A percentile compares a stretch with the other conserved stretches of the same genome.
Conservation (phyloP, 2,113 vertebrate species). For the Anoura caudifer region DNA sequence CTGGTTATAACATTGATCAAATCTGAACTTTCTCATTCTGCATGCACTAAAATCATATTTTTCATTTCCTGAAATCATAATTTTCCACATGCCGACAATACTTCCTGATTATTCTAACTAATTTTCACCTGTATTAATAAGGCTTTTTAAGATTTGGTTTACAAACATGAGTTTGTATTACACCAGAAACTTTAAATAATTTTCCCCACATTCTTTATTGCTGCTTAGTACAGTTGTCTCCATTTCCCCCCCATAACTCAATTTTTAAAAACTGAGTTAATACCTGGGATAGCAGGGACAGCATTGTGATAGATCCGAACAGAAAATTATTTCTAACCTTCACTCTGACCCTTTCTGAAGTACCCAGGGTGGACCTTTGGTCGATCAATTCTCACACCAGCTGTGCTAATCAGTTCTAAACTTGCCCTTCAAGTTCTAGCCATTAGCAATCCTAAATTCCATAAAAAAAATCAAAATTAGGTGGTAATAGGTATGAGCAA, state of each 20-base stretch:
- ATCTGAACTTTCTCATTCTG: not conserved
- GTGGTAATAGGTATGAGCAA: not conserved
- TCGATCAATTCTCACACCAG: not conserved
- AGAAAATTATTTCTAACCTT: not conserved
- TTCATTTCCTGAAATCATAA: not conserved
- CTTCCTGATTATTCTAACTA: not conserved
- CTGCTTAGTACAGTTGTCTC: too few species aligned
- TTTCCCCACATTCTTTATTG: not conserved
- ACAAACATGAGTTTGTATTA: not conserved
- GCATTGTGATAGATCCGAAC: not conserved
- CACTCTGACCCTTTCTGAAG: not conserved
- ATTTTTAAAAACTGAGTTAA: not conserved
- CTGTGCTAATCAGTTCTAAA: not conserved
- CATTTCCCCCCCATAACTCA: too few species aligned
- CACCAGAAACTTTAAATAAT: not conserved
- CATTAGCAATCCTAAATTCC: not conserved
- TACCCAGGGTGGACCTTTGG: not conserved
- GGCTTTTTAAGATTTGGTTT: not conserved
- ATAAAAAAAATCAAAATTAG: not conserved
- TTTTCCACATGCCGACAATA: not conserved
- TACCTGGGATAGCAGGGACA: not conserved
- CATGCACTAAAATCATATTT: not conserved
- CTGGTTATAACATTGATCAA: not conserved
- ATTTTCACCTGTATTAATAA: not conserved
- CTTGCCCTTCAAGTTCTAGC: not conserved